Percentiles rank a stretch among this genome's conserved stretches.
phyloP scores from a whole-genome alignment of 2,797 vertebrate species.

The Siniperca scherzeri region DNA sequence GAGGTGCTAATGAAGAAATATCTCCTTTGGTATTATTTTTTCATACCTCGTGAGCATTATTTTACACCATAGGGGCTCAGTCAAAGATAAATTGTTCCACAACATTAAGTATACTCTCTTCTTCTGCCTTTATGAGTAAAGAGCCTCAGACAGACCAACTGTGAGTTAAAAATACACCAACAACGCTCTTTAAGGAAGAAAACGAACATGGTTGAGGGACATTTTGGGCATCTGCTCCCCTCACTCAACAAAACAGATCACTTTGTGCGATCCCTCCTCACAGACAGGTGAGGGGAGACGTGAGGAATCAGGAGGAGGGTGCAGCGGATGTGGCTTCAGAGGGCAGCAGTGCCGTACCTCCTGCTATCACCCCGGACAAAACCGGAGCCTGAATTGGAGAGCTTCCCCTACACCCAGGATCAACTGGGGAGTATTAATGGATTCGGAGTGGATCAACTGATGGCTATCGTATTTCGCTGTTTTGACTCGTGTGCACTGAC shows the following conservation, averaged over 20 bases:
- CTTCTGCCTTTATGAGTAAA: background rate
- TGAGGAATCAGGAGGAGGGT: slow-evolving; percentile 52
- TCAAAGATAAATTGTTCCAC: slow-evolving; percentile 14
- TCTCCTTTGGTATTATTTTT: slow-evolving; percentile 29
- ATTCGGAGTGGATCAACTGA: slow-evolving; percentile 82
- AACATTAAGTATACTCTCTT: background rate
- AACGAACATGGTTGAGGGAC: slow-evolving; percentile 2
- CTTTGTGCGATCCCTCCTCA: slow-evolving; percentile 27
- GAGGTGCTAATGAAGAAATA: slow-evolving; percentile 24
- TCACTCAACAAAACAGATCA: slow-evolving; percentile 13
- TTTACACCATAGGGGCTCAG: slow-evolving; percentile 7
- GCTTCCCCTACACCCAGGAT: slow-evolving; percentile 71
- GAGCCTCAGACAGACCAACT: background rate
- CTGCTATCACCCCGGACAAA: slow-evolving; percentile 65
- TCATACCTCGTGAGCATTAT: slow-evolving; percentile 10
- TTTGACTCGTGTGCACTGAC: slow-evolving; percentile 69
- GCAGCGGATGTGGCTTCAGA: slow-evolving; percentile 58
- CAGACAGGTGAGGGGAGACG: slow-evolving; percentile 65
- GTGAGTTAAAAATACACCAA: background rate
- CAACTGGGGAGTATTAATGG: slow-evolving; percentile 81
- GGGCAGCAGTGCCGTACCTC: slow-evolving; percentile 53
- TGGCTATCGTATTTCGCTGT: slow-evolving; percentile 78
- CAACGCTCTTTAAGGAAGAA: slow-evolving; percentile 6
- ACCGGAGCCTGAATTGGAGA: slow-evolving; percentile 62
- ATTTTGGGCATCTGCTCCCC: background rate